These are phyloP conservation scores for Diadegma fenestrale DNA, from an alignment of 2,888 invertebrate genomes.

Conservation along the genomic window DNA sequence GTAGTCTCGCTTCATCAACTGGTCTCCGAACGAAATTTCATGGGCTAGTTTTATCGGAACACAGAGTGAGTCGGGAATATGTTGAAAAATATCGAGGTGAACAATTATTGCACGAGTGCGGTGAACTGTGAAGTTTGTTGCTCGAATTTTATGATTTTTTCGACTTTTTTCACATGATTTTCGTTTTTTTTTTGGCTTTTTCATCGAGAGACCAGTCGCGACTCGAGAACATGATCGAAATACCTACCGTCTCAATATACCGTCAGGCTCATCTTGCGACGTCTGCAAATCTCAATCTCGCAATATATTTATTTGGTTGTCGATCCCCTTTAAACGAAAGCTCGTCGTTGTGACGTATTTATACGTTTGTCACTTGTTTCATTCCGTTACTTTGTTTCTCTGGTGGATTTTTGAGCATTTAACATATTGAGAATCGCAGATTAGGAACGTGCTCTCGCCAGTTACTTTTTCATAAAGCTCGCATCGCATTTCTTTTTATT, in stretches of 20 bases:
- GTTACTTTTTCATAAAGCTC: constrained; percentile 72
- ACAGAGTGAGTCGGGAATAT: not conserved
- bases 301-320: constrained; percentile 79
- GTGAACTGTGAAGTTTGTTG: not conserved
- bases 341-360: constrained; percentile 14
- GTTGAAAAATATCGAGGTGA: not conserved
- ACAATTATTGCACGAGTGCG: constrained; percentile 20
- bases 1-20: constrained; percentile 75
- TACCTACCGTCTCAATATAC: constrained; percentile 83
- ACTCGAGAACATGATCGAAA: constrained; percentile 79
- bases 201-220: constrained; percentile 81
- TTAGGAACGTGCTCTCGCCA: constrained; percentile 80
- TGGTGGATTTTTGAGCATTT: constrained; percentile 83
- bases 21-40: constrained; percentile 77
- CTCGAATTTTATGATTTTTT: not conserved
- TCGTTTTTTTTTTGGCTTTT: constrained; percentile 31
- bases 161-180: not conserved
- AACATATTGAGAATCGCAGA: constrained; percentile 83
- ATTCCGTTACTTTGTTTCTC: constrained; percentile 68
- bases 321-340: constrained; percentile 71
- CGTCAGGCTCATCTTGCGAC: constrained; percentile 70
- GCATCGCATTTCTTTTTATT: constrained; percentile 75
- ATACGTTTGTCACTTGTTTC: constrained; percentile 38
- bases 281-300: constrained; percentile 84
- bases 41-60: not conserved